Conservation (phyloP, 2,113 vertebrate species). For the Numenius arquata region DNA sequence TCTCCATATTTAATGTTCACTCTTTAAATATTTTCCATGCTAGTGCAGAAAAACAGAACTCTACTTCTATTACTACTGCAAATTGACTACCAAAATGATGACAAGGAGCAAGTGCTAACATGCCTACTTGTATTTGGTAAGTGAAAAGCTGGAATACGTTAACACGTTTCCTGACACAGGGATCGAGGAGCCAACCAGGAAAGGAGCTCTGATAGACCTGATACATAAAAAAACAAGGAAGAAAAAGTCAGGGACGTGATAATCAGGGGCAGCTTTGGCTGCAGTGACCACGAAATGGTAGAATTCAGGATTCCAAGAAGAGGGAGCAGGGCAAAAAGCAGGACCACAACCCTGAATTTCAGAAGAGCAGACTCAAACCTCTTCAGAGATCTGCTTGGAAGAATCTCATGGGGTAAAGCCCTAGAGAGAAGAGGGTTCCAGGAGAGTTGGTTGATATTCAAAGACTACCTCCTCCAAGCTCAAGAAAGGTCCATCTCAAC, state of each 20-base stretch:
- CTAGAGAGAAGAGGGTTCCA: too few species aligned
- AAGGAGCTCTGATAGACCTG: neutral
- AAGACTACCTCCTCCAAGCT: too few species aligned
- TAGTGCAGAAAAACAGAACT: neutral
- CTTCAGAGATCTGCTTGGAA: too few species aligned
- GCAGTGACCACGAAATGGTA: neutral
- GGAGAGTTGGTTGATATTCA: too few species aligned
- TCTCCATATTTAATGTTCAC: neutral
- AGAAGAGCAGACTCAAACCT: too few species aligned
- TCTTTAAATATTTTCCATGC: neutral
- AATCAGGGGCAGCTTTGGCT: neutral
- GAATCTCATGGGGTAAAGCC: too few species aligned
- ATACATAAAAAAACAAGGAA: neutral
- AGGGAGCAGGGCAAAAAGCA: neutral
- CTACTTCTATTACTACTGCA: neutral
- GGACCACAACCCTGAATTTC: too few species aligned
- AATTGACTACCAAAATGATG: neutral
- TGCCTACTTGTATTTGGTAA: neutral
- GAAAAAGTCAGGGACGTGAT: neutral
- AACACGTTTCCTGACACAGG: neutral
- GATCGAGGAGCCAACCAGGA: neutral
- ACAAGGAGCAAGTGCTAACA: neutral
- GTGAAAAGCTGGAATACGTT: neutral
- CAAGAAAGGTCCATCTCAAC: too few species aligned
- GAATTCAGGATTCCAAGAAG: neutral